Conservation (phyloP, 2,113 vertebrate genomes). For the Piprites chloris region DNA sequence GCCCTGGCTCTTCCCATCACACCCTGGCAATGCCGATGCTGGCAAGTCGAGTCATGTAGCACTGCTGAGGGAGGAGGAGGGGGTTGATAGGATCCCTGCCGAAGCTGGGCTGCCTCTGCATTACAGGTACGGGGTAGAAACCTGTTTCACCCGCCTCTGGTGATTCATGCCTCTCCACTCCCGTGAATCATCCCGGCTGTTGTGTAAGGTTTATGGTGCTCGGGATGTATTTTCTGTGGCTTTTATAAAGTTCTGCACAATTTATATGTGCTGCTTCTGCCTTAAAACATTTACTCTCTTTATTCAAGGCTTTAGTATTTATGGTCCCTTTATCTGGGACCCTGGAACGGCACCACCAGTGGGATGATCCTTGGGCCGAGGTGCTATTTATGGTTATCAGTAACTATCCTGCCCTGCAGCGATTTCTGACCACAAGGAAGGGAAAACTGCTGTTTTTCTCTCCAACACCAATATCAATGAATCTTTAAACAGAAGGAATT, state of each 20-base stretch:
- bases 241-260: slow-evolving; percentile 33
- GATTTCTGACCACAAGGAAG: slow-evolving; percentile 3
- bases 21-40: rapidly evolving
- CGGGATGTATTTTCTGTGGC: slow-evolving; percentile 37
- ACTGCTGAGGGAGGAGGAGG: not conserved
- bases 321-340: not conserved
- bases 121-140: slow-evolving; percentile 9
- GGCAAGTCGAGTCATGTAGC: not conserved
- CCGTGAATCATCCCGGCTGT: slow-evolving; percentile 39
- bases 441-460: not conserved
- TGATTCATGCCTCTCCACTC: slow-evolving; percentile 14
- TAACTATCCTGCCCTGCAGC: not conserved
- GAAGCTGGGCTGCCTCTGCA: not conserved
- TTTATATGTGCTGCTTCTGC: not conserved
- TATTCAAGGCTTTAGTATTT: slow-evolving; percentile 29
- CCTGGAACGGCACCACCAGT: not conserved
- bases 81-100: slow-evolving; percentile 11
- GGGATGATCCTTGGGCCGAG: not conserved
- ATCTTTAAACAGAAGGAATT: slow-evolving; percentile 52
- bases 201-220: slow-evolving; percentile 16
- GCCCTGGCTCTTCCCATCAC: not conserved
- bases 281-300: not conserved
- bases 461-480: slow-evolving; percentile 10
- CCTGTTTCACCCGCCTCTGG: slow-evolving; percentile 13
- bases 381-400: not conserved